These are phyloP conservation scores for Coenobita brevimanus DNA, from an alignment of 1,140 invertebrate genomes.

Conservation along the genomic window DNA sequence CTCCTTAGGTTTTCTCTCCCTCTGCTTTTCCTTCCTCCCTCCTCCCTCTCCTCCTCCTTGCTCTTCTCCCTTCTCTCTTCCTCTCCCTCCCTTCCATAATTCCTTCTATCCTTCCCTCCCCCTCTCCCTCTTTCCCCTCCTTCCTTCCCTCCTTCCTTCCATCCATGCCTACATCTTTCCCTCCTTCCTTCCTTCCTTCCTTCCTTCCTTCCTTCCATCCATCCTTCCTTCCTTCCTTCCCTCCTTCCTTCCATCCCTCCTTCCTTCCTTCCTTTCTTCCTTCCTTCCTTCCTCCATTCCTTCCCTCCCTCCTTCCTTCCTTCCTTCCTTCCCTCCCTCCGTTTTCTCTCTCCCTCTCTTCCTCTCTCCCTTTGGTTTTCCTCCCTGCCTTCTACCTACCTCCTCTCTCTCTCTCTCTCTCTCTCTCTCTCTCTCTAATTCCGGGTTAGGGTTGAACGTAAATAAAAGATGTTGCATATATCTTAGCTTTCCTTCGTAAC, in stretches of 20 bases:
- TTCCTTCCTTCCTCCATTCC: background rate
- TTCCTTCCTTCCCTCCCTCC: background rate
- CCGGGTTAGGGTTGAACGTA: no score
- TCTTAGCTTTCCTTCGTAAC: no score
- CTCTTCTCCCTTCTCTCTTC: no score
- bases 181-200: background rate
- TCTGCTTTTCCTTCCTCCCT: no score
- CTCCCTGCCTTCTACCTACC: background rate
- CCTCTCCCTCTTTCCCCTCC: background rate
- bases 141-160: background rate
- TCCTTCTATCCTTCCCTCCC: background rate
- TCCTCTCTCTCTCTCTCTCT: constrained; percentile 10
- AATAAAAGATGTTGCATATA: no score
- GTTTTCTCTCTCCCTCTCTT: no score
- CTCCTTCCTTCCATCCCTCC: background rate
- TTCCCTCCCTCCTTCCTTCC: background rate
- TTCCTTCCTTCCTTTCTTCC: background rate
- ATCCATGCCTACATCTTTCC: background rate
- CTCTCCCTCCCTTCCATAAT: no score
- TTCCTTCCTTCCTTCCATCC: background rate
- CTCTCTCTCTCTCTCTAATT: background rate
- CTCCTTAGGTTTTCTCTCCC: no score
- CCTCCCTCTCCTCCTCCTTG: no score
- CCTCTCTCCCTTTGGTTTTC: background rate
- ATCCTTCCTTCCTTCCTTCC: background rate